Base-by-base conservation (phyloP, 2,113 vertebrate species). In the Catharus fuscescens region DNA sequence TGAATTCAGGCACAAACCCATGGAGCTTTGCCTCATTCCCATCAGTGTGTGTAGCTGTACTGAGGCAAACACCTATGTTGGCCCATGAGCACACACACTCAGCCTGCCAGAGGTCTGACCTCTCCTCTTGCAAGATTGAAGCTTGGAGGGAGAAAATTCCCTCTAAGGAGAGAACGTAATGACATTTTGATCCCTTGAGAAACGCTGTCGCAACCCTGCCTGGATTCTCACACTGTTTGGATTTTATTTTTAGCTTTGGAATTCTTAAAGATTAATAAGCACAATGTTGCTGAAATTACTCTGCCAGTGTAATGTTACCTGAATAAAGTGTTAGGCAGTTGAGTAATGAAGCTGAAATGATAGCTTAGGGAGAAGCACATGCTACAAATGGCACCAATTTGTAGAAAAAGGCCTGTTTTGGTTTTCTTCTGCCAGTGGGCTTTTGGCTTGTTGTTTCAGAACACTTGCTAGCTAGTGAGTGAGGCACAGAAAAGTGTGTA, bases 191-290 rank as follows among this genome's bases (percentile, higher is more conserved):
- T 95, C 85, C 71, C 87, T 66, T 88, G 85, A 86, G 95, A 94
- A 96, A 82, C 36, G 62, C 71, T 88, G 47, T 53, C 0, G 1
- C 90, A 94, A 83, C 79, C 53, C 67, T 66, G 62, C 71, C 87
- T 92, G 29, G 52, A 70, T 88, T 94, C 93, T 95, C 87, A 77
- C 85, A 47, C 78, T 76, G 34, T 80, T 95, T 70, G 67, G 52
- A 24, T 72, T 73, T 94, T 95, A 86, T 90, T 94, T 95, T 90
- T 95, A 94, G 84, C 74, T 79, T 80, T 85, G 82, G 48, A 42
- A 42, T 80, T 95, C 87, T 83, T 73, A 54, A 66, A 69, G 82
- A 80, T 88, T 94, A 88, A 79, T 87, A 96, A 88, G 34, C 52
- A 56, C 70, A 42, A 90, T 66, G 50, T 50, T 91, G 81, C 66